Evolutionary conservation across 1,140 invertebrate species (phyloP), one percentile per base, ranked within the genome.

Genomic region (Acromyrmex charruanus): DNA sequence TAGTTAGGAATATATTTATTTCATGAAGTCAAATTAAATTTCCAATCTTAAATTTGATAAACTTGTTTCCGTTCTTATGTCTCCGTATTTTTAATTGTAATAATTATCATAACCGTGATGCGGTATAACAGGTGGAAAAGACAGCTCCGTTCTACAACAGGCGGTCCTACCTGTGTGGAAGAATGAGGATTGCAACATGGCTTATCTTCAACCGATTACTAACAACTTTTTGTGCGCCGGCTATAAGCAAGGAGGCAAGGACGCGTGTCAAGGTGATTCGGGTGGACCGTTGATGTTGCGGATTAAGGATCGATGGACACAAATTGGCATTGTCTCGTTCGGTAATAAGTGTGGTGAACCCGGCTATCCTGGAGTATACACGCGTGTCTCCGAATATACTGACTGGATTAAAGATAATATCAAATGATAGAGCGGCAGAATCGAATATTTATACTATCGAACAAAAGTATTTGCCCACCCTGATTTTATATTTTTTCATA

Each of bases 201-300:
- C 98, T 14, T 99, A 99, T 94, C 98, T 98, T 94, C 98, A 99
- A 92, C 98, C 98, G 6, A 99, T 99, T 87, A 99, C 98, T 3
- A 97, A 97, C 49, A 98, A 98, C 86, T 99, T 99, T 94, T 95
- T 99, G 1, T 99, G 98, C 92, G 98, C 98, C 49, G 98, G 98
- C 0, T 98, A 98, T 91, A 97, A 97, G 7, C 97, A 98, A 91
- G 98, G 98, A 3, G 98, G 98, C 0, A 98, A 98, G 66, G 98
- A 99, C 93, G 98, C 98, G 18, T 99, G 98, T 94, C 98, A 99
- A 96, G 94, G 96, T 25, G 96, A 96, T 88, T 96, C 96, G 39
- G 98, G 98, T 4, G 98, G 98, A 0, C 98, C 98, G 0, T 93
- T 99, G 28, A 98, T 98, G 97, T 96, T 98, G 86, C 96, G 96